Conservation (phyloP, 2,888 invertebrate species). For the Tipula confusa region DNA sequence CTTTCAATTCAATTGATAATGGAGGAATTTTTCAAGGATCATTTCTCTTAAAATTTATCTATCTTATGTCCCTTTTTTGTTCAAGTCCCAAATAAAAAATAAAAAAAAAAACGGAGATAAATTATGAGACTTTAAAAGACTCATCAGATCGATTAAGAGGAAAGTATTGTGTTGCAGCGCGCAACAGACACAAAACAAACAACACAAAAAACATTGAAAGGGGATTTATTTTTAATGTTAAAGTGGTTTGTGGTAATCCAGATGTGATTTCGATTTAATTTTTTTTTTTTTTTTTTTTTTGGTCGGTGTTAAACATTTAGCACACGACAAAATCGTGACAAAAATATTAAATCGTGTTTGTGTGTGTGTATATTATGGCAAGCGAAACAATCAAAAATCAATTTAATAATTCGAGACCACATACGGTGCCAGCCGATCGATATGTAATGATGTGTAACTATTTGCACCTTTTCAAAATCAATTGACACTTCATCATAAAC, state of each 20-base stretch:
- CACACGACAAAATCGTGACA: constrained; percentile 25
- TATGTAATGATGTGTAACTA: constrained; percentile 9
- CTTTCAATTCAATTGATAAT: neutral
- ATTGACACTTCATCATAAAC: neutral
- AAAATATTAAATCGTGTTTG: neutral
- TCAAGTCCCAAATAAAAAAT: neutral
- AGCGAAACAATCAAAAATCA: neutral
- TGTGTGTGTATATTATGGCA: neutral
- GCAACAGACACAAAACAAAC: neutral
- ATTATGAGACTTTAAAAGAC: constrained; percentile 9
- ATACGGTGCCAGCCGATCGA: neutral
- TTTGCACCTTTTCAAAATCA: neutral
- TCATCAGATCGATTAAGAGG: constrained; percentile 12
- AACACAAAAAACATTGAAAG: neutral
- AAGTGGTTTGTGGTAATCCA: constrained; percentile 25
- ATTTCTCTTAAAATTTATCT: constrained; percentile 16
- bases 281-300: neutral
- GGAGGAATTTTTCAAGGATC: constrained; percentile 20
- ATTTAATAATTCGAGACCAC: neutral
- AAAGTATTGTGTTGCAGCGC: neutral
- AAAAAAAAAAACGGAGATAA: neutral
- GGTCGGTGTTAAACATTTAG: neutral
- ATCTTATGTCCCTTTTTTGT: neutral
- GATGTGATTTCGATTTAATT: neutral
- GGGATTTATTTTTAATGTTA: neutral